phyloP scores from a whole-genome alignment of 2,888 invertebrate species.

The Hemaris fuciformis region DNA sequence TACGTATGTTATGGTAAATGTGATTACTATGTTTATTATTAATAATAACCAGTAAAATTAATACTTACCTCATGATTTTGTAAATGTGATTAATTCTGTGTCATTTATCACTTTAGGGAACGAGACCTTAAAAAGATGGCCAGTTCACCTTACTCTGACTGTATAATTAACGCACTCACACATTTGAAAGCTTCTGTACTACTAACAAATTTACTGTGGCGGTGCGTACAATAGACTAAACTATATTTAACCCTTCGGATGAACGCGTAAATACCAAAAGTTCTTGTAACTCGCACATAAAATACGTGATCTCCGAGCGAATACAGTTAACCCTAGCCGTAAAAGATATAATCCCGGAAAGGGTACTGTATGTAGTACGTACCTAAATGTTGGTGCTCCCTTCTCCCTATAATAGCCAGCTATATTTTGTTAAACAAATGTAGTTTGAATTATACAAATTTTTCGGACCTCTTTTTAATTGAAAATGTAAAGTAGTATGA shows the following conservation, averaged over 20 bases:
- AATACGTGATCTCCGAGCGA: constrained; percentile 13
- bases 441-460: not conserved
- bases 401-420: not conserved
- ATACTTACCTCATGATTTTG: too few species aligned
- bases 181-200: not conserved
- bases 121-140: too few species aligned
- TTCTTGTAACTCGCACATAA: constrained; percentile 11
- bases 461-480: not conserved
- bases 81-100: too few species aligned
- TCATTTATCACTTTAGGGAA: too few species aligned
- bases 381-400: not conserved
- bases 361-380: not conserved
- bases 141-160: too few species aligned
- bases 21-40: too few species aligned
- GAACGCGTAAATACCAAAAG: constrained; percentile 13
- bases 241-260: constrained; percentile 14
- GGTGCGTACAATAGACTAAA: not conserved
- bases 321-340: constrained; percentile 8
- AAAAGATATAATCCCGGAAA: constrained; percentile 7
- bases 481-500: too few species aligned
- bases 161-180: not conserved
- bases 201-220: not conserved
- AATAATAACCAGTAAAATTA: too few species aligned
- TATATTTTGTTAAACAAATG: not conserved
- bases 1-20: too few species aligned